Evolutionary conservation across 2,113 vertebrate species (phyloP), one percentile per base, ranked within the genome.

Genomic region (Dendropsophus ebraccatus): DNA sequence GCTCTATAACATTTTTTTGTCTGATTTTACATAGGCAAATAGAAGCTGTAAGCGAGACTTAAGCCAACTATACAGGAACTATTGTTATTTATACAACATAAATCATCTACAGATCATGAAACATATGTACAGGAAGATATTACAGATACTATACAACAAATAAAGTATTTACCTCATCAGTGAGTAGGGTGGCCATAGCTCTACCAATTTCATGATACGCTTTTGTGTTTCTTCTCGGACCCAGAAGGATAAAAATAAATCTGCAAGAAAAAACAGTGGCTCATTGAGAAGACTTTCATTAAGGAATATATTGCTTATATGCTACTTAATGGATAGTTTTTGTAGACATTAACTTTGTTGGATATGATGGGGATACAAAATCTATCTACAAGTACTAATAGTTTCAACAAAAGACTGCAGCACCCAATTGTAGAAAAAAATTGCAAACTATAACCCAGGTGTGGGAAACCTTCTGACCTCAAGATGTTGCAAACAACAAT

Each of bases 231-330:
- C n/a, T 88, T 25, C 19, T 87, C 3, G 94, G 94, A 7, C 94
- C 93, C 60, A 96, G 86, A 21, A 96, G 90, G 70, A 96, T 93
- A 86, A 95, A 95, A 86, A 96, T 90, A 88, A 96, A 95, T 89
- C 95, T 96, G 87, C 0, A 47, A 69, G 67, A 62, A 41, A 41
- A 62, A 80, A 80, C 14, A 81, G 2, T 62, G 23, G 23, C 8
- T 81, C 10, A 2, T 58, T 35, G 0, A 79, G 23, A 60, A 35
- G 12, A 58, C 30, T n/a, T n/a, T n/a, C n/a, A n/a, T n/a, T n/a
- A n/a, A 14, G 12, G 0, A 17, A 30, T 49, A 11, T 45, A 12
- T 19, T 9, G 41, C 37, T 7, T 70, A 14, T 12, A 65, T 28
- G 13, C 13, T 65, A 28, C 4, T 60, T 60, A 60, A 60, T n/a